Base-by-base conservation (phyloP, 92 coral and sea anemone genomes). In the Phymanthus crucifer region DNA sequence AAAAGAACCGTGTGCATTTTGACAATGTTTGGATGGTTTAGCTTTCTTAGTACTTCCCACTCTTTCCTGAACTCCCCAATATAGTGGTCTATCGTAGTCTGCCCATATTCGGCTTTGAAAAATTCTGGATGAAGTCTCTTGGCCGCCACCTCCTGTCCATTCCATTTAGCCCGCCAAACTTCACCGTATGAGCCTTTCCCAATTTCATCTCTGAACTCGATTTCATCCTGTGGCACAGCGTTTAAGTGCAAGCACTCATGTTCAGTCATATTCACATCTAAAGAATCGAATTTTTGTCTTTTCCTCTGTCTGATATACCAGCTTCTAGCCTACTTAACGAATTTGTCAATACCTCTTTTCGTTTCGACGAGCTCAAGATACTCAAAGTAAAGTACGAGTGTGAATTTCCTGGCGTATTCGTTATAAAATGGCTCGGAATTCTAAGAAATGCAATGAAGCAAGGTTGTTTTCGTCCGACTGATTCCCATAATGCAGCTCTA, bases 1-100 rank as follows among this genome's bases (percentile, higher is more conserved):
- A 86, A 81, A 43, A 89, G 54, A 1, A 92, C 93, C 4, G 87
- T 78, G 32, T 83, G 76, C 87, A 92, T 85, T 47, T 80, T 77
- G 26, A 92, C 93, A 3, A 92, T 85, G 78, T 92, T 90, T 13
- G 97, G 91, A 82, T 92, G 97, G 40, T 86, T 74, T 6, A 89
- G 82, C 1, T 46, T 54, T 40, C 87, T 56, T 31, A 92, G 74
- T 24, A 86, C 87, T 11, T 83, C 78, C 78, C 91, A 89, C 79
- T 92, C 97, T 27, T 81, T 85, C 52, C 84, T 81, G 65, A 92
- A 75, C 19, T 89, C 93, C 27, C 34, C 68, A 23, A 80, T 65
- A 35, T 68, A 85, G 9, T 86, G 85, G 14, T 86, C 82, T 37
- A 77, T 37, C n/a, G 88, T 57, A 68, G 83, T 85, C 58, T 86